Evolutionary conservation across 2,888 invertebrate genomes (phyloP).

Genomic region (Pardosa pseudoannulata): DNA sequence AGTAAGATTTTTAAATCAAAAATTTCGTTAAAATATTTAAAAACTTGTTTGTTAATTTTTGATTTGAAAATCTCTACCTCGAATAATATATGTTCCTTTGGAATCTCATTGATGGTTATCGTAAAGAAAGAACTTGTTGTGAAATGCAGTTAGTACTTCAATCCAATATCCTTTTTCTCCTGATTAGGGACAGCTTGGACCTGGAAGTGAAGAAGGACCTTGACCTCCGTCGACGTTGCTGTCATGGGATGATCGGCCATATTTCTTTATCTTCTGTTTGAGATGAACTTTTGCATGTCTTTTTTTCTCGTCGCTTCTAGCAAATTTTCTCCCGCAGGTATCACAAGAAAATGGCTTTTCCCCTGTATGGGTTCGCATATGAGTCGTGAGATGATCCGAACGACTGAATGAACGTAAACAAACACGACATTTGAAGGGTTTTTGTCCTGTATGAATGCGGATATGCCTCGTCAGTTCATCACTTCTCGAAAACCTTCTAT

Average conservation of each 20-base stretch:
- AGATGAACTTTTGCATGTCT: constrained; percentile 99
- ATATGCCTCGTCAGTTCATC: constrained; percentile 99
- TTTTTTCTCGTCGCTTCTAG: constrained; percentile 99
- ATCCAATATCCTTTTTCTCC: too few species aligned
- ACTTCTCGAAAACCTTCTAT: constrained; percentile 96
- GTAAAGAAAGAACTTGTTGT: too few species aligned
- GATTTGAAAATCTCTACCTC: too few species aligned
- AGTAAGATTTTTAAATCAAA: too few species aligned
- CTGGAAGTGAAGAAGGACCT: constrained; percentile 27
- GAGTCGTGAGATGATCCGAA: constrained; percentile 98
- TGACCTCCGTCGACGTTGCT: constrained; percentile 15
- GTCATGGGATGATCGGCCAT: constrained; percentile 39
- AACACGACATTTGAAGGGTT: constrained; percentile 98
- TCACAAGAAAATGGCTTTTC: constrained; percentile 99
- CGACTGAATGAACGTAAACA: constrained; percentile 98
- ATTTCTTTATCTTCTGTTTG: constrained; percentile 86
- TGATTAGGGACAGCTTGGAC: constrained; percentile 43
- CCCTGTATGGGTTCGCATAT: constrained; percentile 92
- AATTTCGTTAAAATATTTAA: too few species aligned
- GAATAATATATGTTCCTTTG: too few species aligned
- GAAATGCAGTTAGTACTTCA: too few species aligned
- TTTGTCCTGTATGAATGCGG: constrained; percentile 98
- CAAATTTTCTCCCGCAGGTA: constrained; percentile 98
- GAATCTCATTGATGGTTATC: too few species aligned
- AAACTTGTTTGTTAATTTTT: too few species aligned